Evolutionary conservation across 2,113 vertebrate genomes (phyloP).

Genomic region (Eulacestoma nigropectus): DNA sequence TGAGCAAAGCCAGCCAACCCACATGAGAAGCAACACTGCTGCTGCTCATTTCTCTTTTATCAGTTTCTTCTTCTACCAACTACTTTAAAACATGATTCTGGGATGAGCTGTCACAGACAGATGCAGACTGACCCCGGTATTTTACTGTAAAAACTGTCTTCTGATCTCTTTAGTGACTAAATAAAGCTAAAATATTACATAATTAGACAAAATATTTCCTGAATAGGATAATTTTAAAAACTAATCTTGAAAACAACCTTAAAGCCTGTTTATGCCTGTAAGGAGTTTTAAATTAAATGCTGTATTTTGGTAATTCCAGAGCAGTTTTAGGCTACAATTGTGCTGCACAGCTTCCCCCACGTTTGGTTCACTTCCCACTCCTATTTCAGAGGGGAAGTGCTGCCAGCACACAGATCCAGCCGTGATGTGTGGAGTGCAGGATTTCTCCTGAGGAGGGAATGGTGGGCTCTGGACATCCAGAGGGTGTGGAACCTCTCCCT

Average conservation of each 20-base stretch:
- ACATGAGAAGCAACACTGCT: background rate
- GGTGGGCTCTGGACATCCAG: rapidly evolving
- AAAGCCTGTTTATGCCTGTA: background rate
- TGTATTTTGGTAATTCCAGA: background rate
- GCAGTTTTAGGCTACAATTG: background rate
- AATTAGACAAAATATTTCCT: background rate
- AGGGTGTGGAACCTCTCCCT: background rate
- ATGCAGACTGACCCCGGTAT: background rate
- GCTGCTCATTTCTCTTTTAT: background rate
- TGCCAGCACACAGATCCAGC: background rate
- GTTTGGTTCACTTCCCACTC: background rate
- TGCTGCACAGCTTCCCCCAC: background rate
- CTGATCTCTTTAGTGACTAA: background rate
- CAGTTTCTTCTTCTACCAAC: background rate
- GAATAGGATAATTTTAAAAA: background rate
- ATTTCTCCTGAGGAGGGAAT: rapidly evolving
- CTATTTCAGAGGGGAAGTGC: background rate
- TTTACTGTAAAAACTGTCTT: background rate
- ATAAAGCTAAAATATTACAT: background rate
- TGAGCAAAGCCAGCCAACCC: background rate
- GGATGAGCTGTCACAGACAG: background rate
- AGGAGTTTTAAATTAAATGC: background rate
- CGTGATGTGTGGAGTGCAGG: rapidly evolving
- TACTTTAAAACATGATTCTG: background rate
- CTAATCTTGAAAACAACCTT: background rate